Evolutionary conservation across 1,140 invertebrate species (phyloP).

Genomic region (Lordiphosa clarofinis): DNA sequence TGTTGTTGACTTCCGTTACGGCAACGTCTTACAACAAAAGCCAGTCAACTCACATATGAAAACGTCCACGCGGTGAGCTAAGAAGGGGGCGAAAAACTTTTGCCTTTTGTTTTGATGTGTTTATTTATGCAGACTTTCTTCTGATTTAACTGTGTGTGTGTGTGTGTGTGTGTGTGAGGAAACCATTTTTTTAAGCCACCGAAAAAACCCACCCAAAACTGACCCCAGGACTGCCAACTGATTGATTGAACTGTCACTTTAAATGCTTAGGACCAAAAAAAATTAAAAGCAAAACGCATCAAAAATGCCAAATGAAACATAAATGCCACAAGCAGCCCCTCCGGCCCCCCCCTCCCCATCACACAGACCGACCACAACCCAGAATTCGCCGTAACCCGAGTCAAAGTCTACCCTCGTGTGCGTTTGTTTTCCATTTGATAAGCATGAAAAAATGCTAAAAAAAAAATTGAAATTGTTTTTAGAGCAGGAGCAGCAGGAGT

Average conservation of each 20-base stretch:
- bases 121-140: conserved; percentile 57
- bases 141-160: conserved; percentile 42
- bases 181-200: conserved; percentile 4
- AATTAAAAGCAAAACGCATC: conserved; percentile 60
- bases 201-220: conserved; percentile 10
- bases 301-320: conserved; percentile 76
- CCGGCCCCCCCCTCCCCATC: not conserved
- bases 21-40: conserved; percentile 20
- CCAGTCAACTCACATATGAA: conserved; percentile 39
- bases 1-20: conserved; percentile 51
- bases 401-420: conserved; percentile 40
- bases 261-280: conserved; percentile 44
- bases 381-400: not conserved
- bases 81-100: conserved; percentile 45
- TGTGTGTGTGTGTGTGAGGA: conserved; percentile 1
- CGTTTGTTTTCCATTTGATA: conserved; percentile 75
- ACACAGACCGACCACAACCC: conserved; percentile 51
- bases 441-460: conserved; percentile 70
- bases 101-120: conserved; percentile 71
- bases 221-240: conserved; percentile 28
- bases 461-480: conserved; percentile 57
- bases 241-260: conserved; percentile 79
- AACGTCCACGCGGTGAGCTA: not conserved
- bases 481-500: conserved; percentile 12
- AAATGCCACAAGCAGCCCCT: conserved; percentile 50